Conservation (phyloP, 2,797 vertebrate genomes). For the Furcifer pardalis region DNA sequence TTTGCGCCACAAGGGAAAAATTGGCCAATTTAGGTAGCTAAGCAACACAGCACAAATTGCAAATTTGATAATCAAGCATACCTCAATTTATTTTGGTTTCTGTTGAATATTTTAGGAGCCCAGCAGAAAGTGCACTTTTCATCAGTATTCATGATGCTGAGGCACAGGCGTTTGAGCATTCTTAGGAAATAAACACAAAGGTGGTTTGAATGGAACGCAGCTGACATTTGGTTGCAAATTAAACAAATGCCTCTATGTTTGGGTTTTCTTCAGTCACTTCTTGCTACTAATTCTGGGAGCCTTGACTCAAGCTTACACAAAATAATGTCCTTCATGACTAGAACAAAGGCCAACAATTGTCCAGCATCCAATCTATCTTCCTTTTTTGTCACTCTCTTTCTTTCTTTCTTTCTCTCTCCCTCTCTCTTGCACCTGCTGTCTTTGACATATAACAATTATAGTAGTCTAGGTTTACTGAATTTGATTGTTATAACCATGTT, state of each 20-base stretch:
- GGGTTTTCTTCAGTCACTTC: background rate
- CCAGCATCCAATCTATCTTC: background rate
- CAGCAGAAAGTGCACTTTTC: constrained; percentile 3
- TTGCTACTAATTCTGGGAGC: constrained; percentile 8
- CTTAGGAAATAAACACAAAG: background rate
- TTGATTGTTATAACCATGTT: too few species aligned
- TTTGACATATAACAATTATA: too few species aligned
- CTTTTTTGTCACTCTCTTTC: too few species aligned
- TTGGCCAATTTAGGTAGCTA: constrained; percentile 61
- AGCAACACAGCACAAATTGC: constrained; percentile 64
- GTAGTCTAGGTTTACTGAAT: too few species aligned
- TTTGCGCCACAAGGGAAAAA: background rate
- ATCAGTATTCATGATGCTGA: fast-evolving
- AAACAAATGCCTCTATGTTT: background rate
- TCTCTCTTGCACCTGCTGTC: too few species aligned
- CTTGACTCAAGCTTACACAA: background rate
- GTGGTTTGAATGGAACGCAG: background rate
- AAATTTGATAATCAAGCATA: constrained; percentile 65
- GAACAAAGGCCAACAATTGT: background rate
- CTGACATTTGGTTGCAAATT: background rate
- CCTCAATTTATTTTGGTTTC: constrained; percentile 53
- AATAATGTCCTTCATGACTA: background rate
- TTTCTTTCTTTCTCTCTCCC: background rate
- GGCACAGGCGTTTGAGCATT: constrained; percentile 13
- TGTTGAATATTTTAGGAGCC: constrained; percentile 49